phyloP scores from a whole-genome alignment of 2,113 vertebrate species.

The Varanus komodoensis region DNA sequence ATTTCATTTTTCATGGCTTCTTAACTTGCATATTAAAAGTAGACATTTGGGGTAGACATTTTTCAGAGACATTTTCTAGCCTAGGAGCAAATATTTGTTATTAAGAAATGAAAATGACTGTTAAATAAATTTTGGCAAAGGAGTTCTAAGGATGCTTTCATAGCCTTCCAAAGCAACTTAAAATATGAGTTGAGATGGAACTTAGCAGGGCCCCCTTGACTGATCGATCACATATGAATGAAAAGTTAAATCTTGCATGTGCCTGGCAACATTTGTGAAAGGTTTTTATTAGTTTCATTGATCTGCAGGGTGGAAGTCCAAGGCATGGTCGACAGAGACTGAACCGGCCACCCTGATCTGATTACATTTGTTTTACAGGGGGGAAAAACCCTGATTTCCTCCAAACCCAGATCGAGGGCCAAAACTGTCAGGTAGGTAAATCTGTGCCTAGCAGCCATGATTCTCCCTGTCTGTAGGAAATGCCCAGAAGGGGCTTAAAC shows the following conservation, averaged over 20 bases:
- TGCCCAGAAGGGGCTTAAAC: too few species aligned
- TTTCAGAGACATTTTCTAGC: conserved; percentile 58
- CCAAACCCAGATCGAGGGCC: not conserved
- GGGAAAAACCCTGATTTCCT: not conserved
- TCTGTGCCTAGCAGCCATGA: too few species aligned
- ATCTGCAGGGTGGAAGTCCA: not conserved
- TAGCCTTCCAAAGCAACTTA: conserved; percentile 21
- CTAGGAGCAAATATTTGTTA: conserved; percentile 76
- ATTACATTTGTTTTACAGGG: not conserved
- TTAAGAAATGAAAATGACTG: conserved; percentile 63
- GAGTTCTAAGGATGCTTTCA: conserved; percentile 26
- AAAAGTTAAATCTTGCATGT: not conserved
- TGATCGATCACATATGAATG: not conserved
- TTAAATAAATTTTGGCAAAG: conserved; percentile 64
- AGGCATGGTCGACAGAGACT: not conserved
- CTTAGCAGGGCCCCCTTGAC: not conserved
- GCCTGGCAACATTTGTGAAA: not conserved
- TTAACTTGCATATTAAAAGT: conserved; percentile 56
- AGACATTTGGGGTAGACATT: conserved; percentile 67
- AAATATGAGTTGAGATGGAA: conserved; percentile 9
- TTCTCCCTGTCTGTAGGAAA: too few species aligned
- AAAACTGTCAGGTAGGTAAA: too few species aligned
- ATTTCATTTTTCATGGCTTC: conserved; percentile 57
- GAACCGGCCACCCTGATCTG: not conserved
- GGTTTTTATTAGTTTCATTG: not conserved